phyloP scores from a whole-genome alignment of 2,888 invertebrate genomes.

The Mesochorus sp. region DNA sequence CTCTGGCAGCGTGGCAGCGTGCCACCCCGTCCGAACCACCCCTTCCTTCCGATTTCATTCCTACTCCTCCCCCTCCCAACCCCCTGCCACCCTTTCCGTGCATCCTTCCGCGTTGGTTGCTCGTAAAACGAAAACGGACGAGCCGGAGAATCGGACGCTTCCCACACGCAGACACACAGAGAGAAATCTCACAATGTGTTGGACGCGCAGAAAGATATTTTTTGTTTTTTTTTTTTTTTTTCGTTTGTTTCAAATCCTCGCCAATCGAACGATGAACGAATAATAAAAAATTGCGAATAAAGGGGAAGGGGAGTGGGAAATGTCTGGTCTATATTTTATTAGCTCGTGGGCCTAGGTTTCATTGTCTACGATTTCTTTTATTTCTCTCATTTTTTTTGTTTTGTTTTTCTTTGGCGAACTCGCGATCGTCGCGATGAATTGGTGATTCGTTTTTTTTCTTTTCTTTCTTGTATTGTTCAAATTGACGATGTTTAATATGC shows the following conservation, averaged over 20 bases:
- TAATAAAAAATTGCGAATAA: slow-evolving; percentile 30
- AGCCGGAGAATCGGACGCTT: slow-evolving; percentile 51
- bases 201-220: slow-evolving; percentile 17
- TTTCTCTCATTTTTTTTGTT: background rate
- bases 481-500: too few relatives aligned
- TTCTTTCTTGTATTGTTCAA: too few relatives aligned
- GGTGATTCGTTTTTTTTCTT: too few relatives aligned
- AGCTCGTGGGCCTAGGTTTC: background rate
- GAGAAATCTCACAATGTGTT: slow-evolving; percentile 28
- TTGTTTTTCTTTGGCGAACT: too few relatives aligned
- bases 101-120: slow-evolving; percentile 39
- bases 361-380: background rate
- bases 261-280: slow-evolving; percentile 41
- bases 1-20: slow-evolving; percentile 51
- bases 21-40: slow-evolving; percentile 31
- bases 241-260: too few relatives aligned
- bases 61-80: slow-evolving; percentile 20
- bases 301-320: slow-evolving; percentile 6
- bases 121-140: slow-evolving; percentile 61
- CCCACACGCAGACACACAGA: background rate
- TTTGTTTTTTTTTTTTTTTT: too few relatives aligned
- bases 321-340: slow-evolving; percentile 21
- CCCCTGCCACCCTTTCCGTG: background rate
- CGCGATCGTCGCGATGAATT: too few relatives aligned
- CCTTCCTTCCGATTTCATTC: slow-evolving; percentile 42